These are phyloP conservation scores for Danaus chrysippus DNA, from an alignment of 2,888 invertebrate genomes.

Conservation along the genomic window DNA sequence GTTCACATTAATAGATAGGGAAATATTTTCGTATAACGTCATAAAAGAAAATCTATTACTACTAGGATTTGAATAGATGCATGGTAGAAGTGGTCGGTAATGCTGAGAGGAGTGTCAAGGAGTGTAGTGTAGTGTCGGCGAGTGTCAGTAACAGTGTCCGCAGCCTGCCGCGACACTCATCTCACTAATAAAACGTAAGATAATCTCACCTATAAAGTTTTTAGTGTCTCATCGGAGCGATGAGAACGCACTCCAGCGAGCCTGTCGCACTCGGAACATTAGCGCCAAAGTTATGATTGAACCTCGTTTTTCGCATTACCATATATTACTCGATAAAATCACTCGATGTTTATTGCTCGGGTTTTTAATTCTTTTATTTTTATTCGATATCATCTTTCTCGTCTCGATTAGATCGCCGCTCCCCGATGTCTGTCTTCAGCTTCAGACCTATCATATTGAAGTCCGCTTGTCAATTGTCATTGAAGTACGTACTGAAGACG, in stretches of 20 bases:
- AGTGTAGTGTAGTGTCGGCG: too few relatives aligned
- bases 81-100: too few relatives aligned
- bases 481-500: slow-evolving; percentile 13
- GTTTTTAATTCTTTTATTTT: slow-evolving; percentile 49
- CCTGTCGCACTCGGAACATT: slow-evolving; percentile 54
- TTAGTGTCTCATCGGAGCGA: slow-evolving; percentile 40
- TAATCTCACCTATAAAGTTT: slow-evolving; percentile 48
- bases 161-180: background rate
- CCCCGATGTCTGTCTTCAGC: background rate
- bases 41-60: too few relatives aligned
- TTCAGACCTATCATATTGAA: background rate
- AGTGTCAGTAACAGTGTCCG: background rate
- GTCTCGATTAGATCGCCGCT: slow-evolving; percentile 15
- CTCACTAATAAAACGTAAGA: background rate
- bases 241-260: slow-evolving; percentile 49
- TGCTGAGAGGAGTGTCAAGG: too few relatives aligned
- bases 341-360: slow-evolving; percentile 49
- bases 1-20: too few relatives aligned
- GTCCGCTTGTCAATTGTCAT: background rate
- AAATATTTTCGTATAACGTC: too few relatives aligned
- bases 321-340: slow-evolving; percentile 67
- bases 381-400: slow-evolving; percentile 24
- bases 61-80: too few relatives aligned
- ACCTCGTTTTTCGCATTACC: slow-evolving; percentile 56
- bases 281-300: slow-evolving; percentile 70